phyloP scores from a whole-genome alignment of 2,888 invertebrate species.

The Drosophila melanocephala region DNA sequence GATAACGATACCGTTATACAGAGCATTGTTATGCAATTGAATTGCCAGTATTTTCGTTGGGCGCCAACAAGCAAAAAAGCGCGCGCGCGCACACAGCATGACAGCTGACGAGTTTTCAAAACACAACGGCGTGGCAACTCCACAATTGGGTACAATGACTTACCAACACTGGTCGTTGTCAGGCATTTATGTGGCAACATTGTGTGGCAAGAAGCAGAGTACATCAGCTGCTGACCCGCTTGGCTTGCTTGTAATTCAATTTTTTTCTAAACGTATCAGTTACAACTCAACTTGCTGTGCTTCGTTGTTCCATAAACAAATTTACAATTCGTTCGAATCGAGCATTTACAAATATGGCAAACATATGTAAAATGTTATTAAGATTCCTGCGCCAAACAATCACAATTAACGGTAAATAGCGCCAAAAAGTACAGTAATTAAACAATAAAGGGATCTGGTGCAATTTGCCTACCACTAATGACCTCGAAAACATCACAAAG shows the following conservation, averaged over 20 bases:
- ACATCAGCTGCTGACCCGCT: slow-evolving; percentile 67
- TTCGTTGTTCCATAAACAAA: not conserved
- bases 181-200: slow-evolving; percentile 36
- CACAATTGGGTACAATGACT: not conserved
- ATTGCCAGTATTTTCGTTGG: slow-evolving; percentile 65
- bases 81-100: slow-evolving; percentile 51
- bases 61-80: slow-evolving; percentile 58
- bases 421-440: slow-evolving; percentile 54
- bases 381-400: slow-evolving; percentile 1
- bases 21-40: slow-evolving; percentile 74
- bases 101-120: slow-evolving; percentile 57
- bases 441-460: slow-evolving; percentile 29
- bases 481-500: slow-evolving; percentile 27
- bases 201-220: slow-evolving; percentile 4
- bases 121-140: slow-evolving; percentile 1
- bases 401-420: slow-evolving; percentile 19
- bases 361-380: slow-evolving; percentile 1
- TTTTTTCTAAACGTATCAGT: slow-evolving; percentile 34
- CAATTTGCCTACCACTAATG: slow-evolving; percentile 51
- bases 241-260: slow-evolving; percentile 68
- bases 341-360: slow-evolving; percentile 15
- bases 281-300: slow-evolving; percentile 13
- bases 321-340: not conserved
- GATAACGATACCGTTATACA: slow-evolving; percentile 76
- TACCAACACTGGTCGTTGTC: slow-evolving; percentile 25